These are phyloP conservation scores for Cyclina sinensis DNA, from an alignment of 1,140 invertebrate species.

Conservation along the genomic window DNA sequence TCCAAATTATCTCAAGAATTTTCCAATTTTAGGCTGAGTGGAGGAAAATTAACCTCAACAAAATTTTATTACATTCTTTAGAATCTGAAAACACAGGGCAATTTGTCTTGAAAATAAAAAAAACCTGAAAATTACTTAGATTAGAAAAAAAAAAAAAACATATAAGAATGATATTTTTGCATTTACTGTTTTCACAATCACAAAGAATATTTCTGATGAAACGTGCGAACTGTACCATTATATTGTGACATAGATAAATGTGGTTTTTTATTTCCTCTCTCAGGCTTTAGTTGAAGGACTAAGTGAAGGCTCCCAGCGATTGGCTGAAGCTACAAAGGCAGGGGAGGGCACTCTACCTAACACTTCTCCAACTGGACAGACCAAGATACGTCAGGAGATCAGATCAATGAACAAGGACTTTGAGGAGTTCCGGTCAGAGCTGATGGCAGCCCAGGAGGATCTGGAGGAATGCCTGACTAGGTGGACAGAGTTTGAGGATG, in stretches of 20 bases:
- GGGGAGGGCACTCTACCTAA: slow-evolving; percentile 81
- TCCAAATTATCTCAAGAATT: too few relatives aligned
- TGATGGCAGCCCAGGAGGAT: slow-evolving; percentile 79
- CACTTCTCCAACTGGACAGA: slow-evolving; percentile 83
- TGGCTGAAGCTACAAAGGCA: slow-evolving; percentile 79
- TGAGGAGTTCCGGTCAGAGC: slow-evolving; percentile 80
- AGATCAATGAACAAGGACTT: slow-evolving; percentile 82
- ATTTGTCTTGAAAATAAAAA: too few relatives aligned
- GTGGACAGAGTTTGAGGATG: slow-evolving; percentile 85
- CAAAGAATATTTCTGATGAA: too few relatives aligned
- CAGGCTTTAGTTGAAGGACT: slow-evolving; percentile 77
- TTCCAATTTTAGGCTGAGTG: too few relatives aligned
- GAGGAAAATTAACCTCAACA: too few relatives aligned
- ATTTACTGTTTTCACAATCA: not conserved
- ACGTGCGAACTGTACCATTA: too few relatives aligned
- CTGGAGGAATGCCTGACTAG: slow-evolving; percentile 88
- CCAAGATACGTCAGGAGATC: slow-evolving; percentile 83
- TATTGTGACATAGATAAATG: too few relatives aligned
- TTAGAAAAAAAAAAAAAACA: too few relatives aligned
- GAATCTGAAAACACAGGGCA: too few relatives aligned
- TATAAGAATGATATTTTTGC: too few relatives aligned
- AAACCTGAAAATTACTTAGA: too few relatives aligned
- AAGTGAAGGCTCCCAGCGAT: slow-evolving; percentile 79
- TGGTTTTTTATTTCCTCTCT: not conserved
- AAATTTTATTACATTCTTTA: too few relatives aligned